Percentiles rank a stretch among this genome's conserved stretches.
Evolutionary conservation across 2,113 vertebrate genomes (phyloP).

Genomic region (Alaudala cheleensis): DNA sequence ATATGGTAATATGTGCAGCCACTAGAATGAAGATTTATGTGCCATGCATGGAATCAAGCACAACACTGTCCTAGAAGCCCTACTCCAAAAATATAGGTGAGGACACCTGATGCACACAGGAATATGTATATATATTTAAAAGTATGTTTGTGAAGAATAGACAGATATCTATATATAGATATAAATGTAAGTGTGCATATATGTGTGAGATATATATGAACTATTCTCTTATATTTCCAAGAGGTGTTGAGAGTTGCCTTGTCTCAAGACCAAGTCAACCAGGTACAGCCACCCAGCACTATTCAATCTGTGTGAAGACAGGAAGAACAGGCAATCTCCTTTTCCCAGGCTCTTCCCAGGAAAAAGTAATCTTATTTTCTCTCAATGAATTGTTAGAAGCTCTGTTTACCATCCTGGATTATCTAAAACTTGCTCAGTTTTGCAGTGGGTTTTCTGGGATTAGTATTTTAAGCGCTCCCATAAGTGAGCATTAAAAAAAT

Average conservation of each 20-base stretch:
- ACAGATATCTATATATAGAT: not conserved
- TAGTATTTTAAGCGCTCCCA: not conserved
- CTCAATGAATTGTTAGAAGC: not conserved
- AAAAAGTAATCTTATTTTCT: not conserved
- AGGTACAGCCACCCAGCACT: not conserved
- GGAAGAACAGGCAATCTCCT: not conserved
- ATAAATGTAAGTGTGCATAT: not conserved
- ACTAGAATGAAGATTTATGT: not conserved
- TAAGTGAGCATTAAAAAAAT: not conserved
- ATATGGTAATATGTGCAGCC: not conserved
- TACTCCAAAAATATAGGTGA: not conserved
- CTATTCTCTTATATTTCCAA: not conserved
- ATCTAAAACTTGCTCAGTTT: not conserved
- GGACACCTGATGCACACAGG: not conserved
- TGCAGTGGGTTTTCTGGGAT: not conserved
- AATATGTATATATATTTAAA: not conserved
- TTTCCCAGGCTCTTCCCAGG: not conserved
- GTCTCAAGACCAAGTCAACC: not conserved
- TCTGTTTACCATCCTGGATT: not conserved
- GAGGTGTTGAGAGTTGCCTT: not conserved
- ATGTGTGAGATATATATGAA: not conserved
- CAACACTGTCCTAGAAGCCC: not conserved
- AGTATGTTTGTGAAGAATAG: not conserved
- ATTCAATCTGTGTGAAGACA: not conserved
- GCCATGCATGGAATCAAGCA: not conserved